Percentiles rank a stretch among this genome's conserved stretches.
Evolutionary conservation across 2,113 vertebrate species (phyloP).

Genomic region (Prionailurus viverrinus): DNA sequence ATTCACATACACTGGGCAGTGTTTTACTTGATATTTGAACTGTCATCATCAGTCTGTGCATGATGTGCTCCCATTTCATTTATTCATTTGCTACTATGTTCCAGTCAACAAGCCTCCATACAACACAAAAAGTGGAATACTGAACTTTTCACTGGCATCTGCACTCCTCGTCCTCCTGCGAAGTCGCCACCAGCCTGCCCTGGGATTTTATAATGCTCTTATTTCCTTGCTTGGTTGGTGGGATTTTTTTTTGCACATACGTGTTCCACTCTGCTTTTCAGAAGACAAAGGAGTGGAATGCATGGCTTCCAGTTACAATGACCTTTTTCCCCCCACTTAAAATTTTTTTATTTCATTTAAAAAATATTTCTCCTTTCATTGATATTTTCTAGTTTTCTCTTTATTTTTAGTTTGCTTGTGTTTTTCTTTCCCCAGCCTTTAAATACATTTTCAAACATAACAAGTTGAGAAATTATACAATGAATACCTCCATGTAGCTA

Average conservation of each 20-base stretch:
- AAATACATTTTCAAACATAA: not conserved
- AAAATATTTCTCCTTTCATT: not conserved
- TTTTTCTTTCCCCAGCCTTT: not conserved
- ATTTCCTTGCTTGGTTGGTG: not conserved
- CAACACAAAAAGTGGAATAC: not conserved
- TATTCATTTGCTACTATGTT: not conserved
- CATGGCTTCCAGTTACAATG: not conserved
- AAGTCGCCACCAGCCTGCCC: not conserved
- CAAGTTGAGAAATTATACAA: not conserved
- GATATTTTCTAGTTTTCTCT: not conserved
- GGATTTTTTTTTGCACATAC: not conserved
- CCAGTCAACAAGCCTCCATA: not conserved
- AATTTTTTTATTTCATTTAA: not conserved
- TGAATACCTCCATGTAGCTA: not conserved
- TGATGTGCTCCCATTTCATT: not conserved
- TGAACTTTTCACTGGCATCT: not conserved
- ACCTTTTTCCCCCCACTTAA: not conserved
- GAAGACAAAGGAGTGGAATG: not conserved
- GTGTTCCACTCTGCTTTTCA: conserved; percentile 4
- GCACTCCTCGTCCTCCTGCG: too few species aligned
- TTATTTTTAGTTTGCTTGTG: not conserved
- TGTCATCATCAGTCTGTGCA: not conserved
- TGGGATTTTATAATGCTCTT: not conserved
- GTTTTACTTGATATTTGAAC: not conserved
- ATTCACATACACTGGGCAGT: not conserved